Conservation (phyloP, 2,888 invertebrate species). For the Acronicta psi region DNA sequence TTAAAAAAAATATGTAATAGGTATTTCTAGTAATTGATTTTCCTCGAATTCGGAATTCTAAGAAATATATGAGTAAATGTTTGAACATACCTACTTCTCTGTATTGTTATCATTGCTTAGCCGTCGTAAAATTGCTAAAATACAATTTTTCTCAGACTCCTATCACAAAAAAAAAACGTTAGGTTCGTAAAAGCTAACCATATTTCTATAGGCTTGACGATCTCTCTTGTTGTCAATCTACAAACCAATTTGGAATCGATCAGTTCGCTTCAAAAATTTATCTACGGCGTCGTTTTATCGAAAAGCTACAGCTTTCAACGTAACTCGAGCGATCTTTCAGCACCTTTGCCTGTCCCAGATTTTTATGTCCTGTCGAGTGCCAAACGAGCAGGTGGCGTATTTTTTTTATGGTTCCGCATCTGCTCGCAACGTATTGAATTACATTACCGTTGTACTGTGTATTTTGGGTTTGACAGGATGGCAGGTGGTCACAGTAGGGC, state of each 20-base stretch:
- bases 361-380: slow-evolving; percentile 59
- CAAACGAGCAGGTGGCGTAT: slow-evolving; percentile 61
- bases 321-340: slow-evolving; percentile 34
- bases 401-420: slow-evolving; percentile 62
- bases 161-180: slow-evolving; percentile 18
- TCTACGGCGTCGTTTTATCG: slow-evolving; percentile 37
- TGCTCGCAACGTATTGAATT: slow-evolving; percentile 58
- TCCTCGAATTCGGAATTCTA: slow-evolving; percentile 24
- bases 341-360: slow-evolving; percentile 49
- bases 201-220: slow-evolving; percentile 26
- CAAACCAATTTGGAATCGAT: slow-evolving; percentile 47
- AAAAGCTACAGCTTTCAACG: slow-evolving; percentile 31
- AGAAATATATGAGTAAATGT: slow-evolving; percentile 31
- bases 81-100: slow-evolving; percentile 14
- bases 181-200: slow-evolving; percentile 2
- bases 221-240: slow-evolving; percentile 42
- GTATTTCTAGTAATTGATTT: slow-evolving; percentile 12
- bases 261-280: slow-evolving; percentile 38
- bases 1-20: too few species aligned
- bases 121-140: slow-evolving; percentile 15
- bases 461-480: slow-evolving; percentile 26
- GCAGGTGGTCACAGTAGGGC: slow-evolving; percentile 45
- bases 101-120: slow-evolving; percentile 15
- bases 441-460: slow-evolving; percentile 50
- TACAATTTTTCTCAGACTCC: slow-evolving; percentile 9